Conservation (phyloP, 2,797 vertebrate species). For the Gymnoscopelus braueri region DNA sequence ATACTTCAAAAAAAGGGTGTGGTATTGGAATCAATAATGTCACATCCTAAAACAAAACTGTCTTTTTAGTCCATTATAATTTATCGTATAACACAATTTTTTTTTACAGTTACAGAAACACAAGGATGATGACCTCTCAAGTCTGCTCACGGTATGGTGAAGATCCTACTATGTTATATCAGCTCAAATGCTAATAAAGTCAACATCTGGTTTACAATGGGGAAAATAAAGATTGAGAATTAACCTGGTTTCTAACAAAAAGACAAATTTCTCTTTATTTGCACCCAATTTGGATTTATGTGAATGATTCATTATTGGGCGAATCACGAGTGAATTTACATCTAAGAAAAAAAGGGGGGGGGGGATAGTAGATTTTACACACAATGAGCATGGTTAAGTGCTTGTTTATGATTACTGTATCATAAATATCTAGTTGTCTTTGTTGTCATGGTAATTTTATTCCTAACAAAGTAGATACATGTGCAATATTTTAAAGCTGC, state of each 20-base stretch:
- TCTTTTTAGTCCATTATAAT: no score
- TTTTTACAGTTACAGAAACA: slow-evolving; percentile 92
- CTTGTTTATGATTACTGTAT: slow-evolving; percentile 4
- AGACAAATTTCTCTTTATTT: not conserved
- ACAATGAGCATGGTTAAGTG: not conserved
- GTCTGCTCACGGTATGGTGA: slow-evolving; percentile 90
- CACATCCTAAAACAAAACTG: no score
- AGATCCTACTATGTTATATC: slow-evolving; percentile 19
- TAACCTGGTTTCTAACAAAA: slow-evolving; percentile 11
- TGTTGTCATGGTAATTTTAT: not conserved
- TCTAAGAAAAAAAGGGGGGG: no score
- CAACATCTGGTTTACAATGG: slow-evolving; percentile 16
- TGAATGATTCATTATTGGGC: not conserved
- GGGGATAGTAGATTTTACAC: not conserved
- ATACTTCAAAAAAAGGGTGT: slow-evolving; percentile 98
- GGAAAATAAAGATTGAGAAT: slow-evolving; percentile 13
- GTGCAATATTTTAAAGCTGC: not conserved
- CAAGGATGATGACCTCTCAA: slow-evolving; percentile 97
- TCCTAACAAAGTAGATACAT: not conserved
- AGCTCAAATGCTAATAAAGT: not conserved
- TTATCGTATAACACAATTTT: not conserved
- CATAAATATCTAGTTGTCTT: not conserved
- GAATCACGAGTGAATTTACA: no score
- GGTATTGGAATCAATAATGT: not conserved
- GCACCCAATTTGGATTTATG: not conserved